These are phyloP conservation scores for Microcebus murinus DNA, from an alignment of 2,113 vertebrate genomes.

Conservation along the genomic window DNA sequence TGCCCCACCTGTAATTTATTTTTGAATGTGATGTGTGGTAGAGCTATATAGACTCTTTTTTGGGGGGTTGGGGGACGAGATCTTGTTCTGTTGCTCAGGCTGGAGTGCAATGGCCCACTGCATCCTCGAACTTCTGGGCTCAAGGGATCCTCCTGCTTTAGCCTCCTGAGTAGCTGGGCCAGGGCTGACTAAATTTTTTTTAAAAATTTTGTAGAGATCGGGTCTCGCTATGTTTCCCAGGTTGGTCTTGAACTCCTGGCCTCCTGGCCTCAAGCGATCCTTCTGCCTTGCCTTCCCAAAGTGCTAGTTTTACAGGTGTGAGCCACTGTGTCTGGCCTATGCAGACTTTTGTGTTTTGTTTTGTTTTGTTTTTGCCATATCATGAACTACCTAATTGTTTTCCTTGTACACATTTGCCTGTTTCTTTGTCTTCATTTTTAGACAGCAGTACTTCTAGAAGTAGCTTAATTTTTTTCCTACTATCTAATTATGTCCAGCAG, in stretches of 20 bases:
- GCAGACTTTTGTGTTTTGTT: too few relatives aligned
- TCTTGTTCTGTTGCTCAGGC: too few relatives aligned
- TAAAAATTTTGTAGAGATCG: neutral
- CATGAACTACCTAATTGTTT: neutral
- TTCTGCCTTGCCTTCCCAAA: neutral
- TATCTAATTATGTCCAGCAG: neutral
- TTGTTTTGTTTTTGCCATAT: neutral
- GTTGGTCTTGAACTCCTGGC: neutral
- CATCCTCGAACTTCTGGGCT: too few relatives aligned
- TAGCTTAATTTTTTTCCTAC: neutral
- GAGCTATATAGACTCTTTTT: too few relatives aligned
- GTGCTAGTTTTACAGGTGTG: neutral
- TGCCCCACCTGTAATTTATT: too few relatives aligned
- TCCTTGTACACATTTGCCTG: neutral
- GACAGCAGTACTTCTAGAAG: neutral
- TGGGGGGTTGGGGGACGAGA: too few relatives aligned
- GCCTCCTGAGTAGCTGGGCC: too few relatives aligned
- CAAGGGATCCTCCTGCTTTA: too few relatives aligned
- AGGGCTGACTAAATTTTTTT: neutral
- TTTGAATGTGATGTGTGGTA: too few relatives aligned
- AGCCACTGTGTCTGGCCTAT: neutral
- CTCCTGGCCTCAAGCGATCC: neutral
- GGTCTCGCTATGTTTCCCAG: neutral
- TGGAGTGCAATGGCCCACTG: too few relatives aligned
- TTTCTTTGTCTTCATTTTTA: slow-evolving; percentile 32